These are phyloP conservation scores for Cololabis saira DNA, from an alignment of 2,113 vertebrate genomes.

Conservation along the genomic window DNA sequence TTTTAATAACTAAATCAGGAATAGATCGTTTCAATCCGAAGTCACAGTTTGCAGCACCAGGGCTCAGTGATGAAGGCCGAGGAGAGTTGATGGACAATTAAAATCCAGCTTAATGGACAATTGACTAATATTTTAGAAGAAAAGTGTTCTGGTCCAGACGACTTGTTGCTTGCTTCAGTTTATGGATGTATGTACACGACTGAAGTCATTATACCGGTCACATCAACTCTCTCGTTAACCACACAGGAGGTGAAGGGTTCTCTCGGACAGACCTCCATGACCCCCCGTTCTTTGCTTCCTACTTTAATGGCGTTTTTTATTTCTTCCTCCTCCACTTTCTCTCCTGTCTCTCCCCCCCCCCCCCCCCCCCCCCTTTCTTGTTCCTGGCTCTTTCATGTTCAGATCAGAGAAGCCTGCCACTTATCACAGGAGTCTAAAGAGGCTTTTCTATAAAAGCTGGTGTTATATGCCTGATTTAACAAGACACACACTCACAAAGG, in stretches of 20 bases:
- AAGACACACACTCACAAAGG: slow-evolving; percentile 67
- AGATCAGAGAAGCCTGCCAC: slow-evolving; percentile 70
- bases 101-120: no score
- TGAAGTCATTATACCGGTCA: no score
- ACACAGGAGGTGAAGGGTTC: slow-evolving; percentile 22
- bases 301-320: slow-evolving; percentile 10
- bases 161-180: neutral
- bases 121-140: no score
- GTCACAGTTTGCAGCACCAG: no score
- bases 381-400: slow-evolving; percentile 58
- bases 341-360: slow-evolving; percentile 9
- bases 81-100: no score
- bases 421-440: slow-evolving; percentile 61
- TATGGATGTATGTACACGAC: neutral
- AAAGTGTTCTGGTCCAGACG: no score
- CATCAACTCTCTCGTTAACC: neutral
- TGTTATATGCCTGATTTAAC: slow-evolving; percentile 70
- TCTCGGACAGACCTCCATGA: slow-evolving; percentile 13
- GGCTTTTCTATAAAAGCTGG: slow-evolving; percentile 58
- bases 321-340: slow-evolving; percentile 26
- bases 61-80: no score
- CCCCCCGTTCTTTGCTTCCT: slow-evolving; percentile 16
- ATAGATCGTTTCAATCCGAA: no score
- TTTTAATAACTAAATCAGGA: no score
- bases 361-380: slow-evolving; percentile 23